Conservation (phyloP, 2,113 vertebrate genomes). For the Bubo scandiacus region DNA sequence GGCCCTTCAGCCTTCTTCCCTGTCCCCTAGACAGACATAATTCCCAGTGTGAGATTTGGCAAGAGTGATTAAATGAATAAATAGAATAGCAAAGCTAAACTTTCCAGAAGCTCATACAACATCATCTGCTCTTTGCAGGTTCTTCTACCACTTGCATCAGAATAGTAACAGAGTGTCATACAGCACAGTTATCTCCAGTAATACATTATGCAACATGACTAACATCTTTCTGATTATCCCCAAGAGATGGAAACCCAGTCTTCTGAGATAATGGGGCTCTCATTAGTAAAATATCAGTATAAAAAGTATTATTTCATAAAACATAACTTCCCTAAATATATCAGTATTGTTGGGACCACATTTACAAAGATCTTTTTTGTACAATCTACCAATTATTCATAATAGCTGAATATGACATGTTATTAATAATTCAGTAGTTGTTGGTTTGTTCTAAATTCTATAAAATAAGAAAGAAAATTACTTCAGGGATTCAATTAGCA, state of each 20-base stretch:
- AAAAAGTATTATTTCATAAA: neutral
- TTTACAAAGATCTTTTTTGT: neutral
- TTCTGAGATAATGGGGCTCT: neutral
- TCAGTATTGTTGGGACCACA: neutral
- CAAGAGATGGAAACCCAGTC: neutral
- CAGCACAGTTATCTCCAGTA: neutral
- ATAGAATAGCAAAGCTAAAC: neutral
- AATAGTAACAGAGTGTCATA: neutral
- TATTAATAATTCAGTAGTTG: neutral
- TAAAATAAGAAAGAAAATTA: neutral
- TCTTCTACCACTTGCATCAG: neutral
- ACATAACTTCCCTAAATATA: neutral
- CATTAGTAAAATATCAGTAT: neutral
- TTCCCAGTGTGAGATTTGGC: neutral
- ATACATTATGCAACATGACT: neutral
- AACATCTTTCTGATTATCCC: neutral
- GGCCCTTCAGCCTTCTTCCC: neutral
- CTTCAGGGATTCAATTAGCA: constrained; percentile 9
- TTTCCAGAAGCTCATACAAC: neutral
- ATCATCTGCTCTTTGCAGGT: neutral
- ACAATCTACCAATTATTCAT: neutral
- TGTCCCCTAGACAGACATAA: neutral
- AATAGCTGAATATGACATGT: neutral
- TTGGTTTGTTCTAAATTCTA: neutral
- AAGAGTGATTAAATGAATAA: neutral